Evolutionary conservation across 2,797 vertebrate species (phyloP), one percentile per base, ranked within the genome.

Genomic region (Pygocentrus nattereri): DNA sequence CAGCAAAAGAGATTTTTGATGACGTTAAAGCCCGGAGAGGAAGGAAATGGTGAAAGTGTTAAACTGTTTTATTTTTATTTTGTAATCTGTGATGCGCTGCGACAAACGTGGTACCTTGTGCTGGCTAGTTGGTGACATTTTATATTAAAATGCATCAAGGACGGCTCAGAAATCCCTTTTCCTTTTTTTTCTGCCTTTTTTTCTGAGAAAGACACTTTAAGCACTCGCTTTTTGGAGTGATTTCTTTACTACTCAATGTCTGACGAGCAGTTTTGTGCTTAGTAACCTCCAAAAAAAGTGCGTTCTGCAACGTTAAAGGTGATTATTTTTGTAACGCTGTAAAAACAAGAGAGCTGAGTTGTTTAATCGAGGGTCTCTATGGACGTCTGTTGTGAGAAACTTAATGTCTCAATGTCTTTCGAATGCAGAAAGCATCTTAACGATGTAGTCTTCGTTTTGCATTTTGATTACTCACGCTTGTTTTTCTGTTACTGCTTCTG

Each of bases 91-190:
- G 59, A 78, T 71, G 72, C 86, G 59, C 84, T 64, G 59, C 59
- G 78, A 78, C 23, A 80, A 49, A 74, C 81, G 74, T 84, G 76
- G 78, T 79, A 81, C 77, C 83, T 83, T 86, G 87, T 90, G 77
- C 89, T 86, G 79, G 75, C 70, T 85, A 86, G 79, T 85, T 87
- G 86, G 82, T 85, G 86, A 81, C 86, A 86, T 91, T 92, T 92
- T 89, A 89, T 85, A 91, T 91, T 90, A 80, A 89, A 91, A 89
- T 89, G 80, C 65, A 88, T 84, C 71, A 82, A 82, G 64, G 84
- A 64, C 80, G 47, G 30, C 54, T 73, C 74, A 15, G 69, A 62
- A 12, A 80, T 59, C 64, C 23, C 72, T 30, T 52, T 69, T 47
- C n/a, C 47, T 11, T 12, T 44, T 34, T 38, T 5, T 75, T 70